phyloP scores from a whole-genome alignment of 2,888 invertebrate species.

The Teleiodes luculella region DNA sequence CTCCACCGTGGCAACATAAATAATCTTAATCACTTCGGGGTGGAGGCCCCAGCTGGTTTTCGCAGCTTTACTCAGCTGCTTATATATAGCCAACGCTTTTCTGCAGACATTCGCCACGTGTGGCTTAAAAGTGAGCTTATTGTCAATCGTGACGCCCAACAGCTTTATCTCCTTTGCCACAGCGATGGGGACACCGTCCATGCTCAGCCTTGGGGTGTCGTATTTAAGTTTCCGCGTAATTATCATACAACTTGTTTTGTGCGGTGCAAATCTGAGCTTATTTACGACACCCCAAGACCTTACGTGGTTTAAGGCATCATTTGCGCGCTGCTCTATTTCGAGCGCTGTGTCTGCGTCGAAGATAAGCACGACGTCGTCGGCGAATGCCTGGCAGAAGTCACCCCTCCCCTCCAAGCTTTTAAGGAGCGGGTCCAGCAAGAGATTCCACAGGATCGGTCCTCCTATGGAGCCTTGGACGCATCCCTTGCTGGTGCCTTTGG shows the following conservation, averaged over 20 bases:
- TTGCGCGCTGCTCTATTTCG: not conserved
- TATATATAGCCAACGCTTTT: slow-evolving; percentile 2
- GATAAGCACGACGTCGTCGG: too few relatives aligned
- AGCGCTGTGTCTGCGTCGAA: not conserved
- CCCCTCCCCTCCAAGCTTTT: too few relatives aligned
- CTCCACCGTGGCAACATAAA: slow-evolving; percentile 11
- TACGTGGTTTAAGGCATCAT: not conserved
- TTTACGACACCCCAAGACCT: not conserved
- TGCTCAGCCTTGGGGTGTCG: too few relatives aligned
- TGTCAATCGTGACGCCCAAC: slow-evolving; percentile 19
- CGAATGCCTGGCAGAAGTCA: too few relatives aligned
- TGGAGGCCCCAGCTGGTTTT: slow-evolving; percentile 1
- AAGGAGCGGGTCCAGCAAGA: too few relatives aligned
- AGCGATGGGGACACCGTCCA: slow-evolving; percentile 8
- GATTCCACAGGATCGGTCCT: not conserved
- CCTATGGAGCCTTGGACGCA: not conserved
- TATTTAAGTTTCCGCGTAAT: too few relatives aligned
- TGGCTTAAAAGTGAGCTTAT: slow-evolving; percentile 6
- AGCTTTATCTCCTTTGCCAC: slow-evolving; percentile 16
- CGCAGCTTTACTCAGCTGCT: slow-evolving; percentile 8
- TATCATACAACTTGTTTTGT: not conserved
- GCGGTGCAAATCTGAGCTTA: not conserved
- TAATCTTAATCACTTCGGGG: not conserved
- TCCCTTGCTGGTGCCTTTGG: not conserved
- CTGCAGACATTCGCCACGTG: slow-evolving; percentile 8